A percentile compares a stretch with the other conserved stretches of the same genome.
Conservation (phyloP, 1,140 invertebrate genomes). For the Asbolus verrucosus region DNA sequence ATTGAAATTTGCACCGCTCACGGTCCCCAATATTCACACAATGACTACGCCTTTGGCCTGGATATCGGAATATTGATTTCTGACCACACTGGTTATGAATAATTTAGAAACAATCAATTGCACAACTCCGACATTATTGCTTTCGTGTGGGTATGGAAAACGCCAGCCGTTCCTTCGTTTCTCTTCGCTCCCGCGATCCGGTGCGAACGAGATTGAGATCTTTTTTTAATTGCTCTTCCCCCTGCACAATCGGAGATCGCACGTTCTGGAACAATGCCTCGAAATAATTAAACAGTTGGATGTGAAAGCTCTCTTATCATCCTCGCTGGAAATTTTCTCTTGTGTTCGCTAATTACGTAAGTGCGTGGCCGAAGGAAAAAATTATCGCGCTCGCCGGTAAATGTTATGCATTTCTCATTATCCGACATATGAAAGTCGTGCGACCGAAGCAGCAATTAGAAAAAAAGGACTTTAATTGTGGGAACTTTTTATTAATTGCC, state of each 20-base stretch:
- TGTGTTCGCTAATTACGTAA: constrained; percentile 29
- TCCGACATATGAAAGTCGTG: constrained; percentile 24
- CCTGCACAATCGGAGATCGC: constrained; percentile 5
- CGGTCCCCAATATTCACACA: not conserved
- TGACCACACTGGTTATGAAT: constrained; percentile 27
- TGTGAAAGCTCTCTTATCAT: constrained; percentile 15
- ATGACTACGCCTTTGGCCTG: constrained; percentile 15
- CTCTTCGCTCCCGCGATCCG: too few relatives aligned
- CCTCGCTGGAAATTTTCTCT: constrained; percentile 5
- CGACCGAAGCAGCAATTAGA: constrained; percentile 6
- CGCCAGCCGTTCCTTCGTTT: not conserved
- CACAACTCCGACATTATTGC: constrained; percentile 3
- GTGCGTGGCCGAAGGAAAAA: constrained; percentile 14
- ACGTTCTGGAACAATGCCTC: constrained; percentile 41
- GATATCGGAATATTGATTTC: constrained; percentile 20
- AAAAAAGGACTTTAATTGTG: constrained; percentile 14
- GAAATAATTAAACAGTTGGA: constrained; percentile 23
- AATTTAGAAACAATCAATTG: constrained; percentile 22
- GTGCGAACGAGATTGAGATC: not conserved
- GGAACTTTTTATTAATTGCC: constrained; percentile 16
- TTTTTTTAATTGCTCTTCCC: constrained; percentile 23
- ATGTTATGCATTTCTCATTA: constrained; percentile 45
- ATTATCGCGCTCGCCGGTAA: constrained; percentile 29
- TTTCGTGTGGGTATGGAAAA: constrained; percentile 5
- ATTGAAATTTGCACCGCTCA: not conserved